phyloP scores from a whole-genome alignment of 23 tunicate genomes.

The Styela plicata region DNA sequence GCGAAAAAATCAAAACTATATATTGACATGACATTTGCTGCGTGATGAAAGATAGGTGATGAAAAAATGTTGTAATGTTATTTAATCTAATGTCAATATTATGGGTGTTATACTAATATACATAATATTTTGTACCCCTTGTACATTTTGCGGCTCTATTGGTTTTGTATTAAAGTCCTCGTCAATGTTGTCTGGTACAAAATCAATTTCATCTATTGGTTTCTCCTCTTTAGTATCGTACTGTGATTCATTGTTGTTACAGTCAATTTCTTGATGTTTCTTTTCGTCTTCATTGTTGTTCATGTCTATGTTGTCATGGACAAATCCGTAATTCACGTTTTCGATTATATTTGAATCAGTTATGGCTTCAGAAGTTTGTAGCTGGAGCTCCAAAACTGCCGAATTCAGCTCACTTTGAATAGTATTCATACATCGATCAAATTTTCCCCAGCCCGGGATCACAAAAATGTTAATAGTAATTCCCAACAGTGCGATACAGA shows the following conservation, averaged over 20 bases:
- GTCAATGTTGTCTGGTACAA: too few relatives aligned
- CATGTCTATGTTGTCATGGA: neutral
- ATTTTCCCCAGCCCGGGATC: neutral
- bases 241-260: neutral
- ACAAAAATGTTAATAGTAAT: conserved; percentile 23
- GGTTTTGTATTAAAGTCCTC: too few relatives aligned
- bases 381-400: neutral
- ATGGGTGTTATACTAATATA: too few relatives aligned
- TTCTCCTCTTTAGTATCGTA: too few relatives aligned
- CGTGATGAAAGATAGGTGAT: too few relatives aligned
- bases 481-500: conserved; percentile 30
- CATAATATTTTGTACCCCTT: too few relatives aligned
- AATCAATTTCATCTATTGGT: too few relatives aligned
- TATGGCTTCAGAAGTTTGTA: neutral
- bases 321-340: neutral
- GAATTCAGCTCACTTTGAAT: neutral
- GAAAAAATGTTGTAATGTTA: too few relatives aligned
- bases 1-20: too few relatives aligned
- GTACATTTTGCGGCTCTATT: too few relatives aligned
- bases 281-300: neutral
- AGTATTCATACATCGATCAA: neutral
- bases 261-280: neutral
- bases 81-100: too few relatives aligned
- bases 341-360: neutral
- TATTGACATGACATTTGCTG: too few relatives aligned